These are phyloP conservation scores for Calliopsis andreniformis DNA, from an alignment of 1,140 invertebrate species.

Conservation along the genomic window DNA sequence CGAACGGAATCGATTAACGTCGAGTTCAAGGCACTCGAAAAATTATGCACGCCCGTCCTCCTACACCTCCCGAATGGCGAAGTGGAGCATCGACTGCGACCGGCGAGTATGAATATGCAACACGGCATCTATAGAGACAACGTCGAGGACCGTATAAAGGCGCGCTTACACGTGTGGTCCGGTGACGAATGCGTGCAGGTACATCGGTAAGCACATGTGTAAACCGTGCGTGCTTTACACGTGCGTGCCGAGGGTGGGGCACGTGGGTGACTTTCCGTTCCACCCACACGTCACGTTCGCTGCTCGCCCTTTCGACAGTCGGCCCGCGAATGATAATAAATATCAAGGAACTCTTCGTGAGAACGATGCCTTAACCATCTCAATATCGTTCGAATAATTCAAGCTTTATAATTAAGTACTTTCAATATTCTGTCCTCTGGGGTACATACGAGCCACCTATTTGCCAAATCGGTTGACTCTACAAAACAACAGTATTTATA, in stretches of 20 bases:
- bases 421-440: background rate
- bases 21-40: conserved; percentile 59
- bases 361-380: conserved; percentile 20
- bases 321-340: conserved; percentile 49
- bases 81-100: conserved; percentile 62
- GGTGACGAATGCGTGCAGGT: conserved; percentile 61
- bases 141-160: conserved; percentile 40
- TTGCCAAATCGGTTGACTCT: no score
- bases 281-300: conserved; percentile 62
- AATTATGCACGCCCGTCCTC: conserved; percentile 71
- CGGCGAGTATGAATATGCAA: conserved; percentile 69
- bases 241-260: conserved; percentile 64
- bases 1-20: conserved; percentile 55
- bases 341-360: conserved; percentile 40
- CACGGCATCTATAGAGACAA: conserved; percentile 43
- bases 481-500: no score
- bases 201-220: conserved; percentile 67
- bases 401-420: conserved; percentile 56
- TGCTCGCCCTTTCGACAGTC: conserved; percentile 39
- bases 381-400: conserved; percentile 13
- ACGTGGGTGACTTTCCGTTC: conserved; percentile 68
- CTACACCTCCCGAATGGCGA: conserved; percentile 65
- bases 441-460: background rate
- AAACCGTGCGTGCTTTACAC: conserved; percentile 62
- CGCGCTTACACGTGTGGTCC: conserved; percentile 56